Conservation (phyloP, 1,140 invertebrate genomes). For the Stenopsyche tienmushanensis region DNA sequence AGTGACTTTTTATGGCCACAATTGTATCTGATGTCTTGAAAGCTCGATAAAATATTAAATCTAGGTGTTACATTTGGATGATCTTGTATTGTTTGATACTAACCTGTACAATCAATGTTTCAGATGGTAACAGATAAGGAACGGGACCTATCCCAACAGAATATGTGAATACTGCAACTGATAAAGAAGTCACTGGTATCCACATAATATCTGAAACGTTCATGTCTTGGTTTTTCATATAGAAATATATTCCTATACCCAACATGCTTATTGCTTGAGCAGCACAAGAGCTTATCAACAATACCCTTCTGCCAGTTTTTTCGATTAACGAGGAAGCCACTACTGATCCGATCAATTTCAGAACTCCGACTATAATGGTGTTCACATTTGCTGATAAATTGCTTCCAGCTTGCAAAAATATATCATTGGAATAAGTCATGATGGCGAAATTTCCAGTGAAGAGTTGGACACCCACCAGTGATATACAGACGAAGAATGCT, state of each 20-base stretch:
- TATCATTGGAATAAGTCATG: slow-evolving; percentile 8
- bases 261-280: neutral
- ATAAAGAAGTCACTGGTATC: slow-evolving; percentile 41
- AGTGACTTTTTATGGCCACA: too few relatives aligned
- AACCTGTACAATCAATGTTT: slow-evolving; percentile 46
- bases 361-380: slow-evolving; percentile 2
- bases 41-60: too few relatives aligned
- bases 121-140: slow-evolving; percentile 45
- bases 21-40: too few relatives aligned
- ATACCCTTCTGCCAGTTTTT: slow-evolving; percentile 43
- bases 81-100: too few relatives aligned
- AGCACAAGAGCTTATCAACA: slow-evolving; percentile 18
- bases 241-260: slow-evolving; percentile 26
- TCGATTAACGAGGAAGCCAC: slow-evolving; percentile 45
- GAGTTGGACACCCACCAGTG: slow-evolving; percentile 2
- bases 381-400: neutral
- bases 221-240: slow-evolving; percentile 1
- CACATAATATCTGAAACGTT: slow-evolving; percentile 21
- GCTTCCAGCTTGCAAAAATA: neutral
- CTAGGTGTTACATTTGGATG: too few relatives aligned
- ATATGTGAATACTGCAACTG: slow-evolving; percentile 42
- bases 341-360: slow-evolving; percentile 32
- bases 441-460: slow-evolving; percentile 11
- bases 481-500: slow-evolving; percentile 9
- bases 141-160: slow-evolving; percentile 45